Base-by-base conservation (phyloP, 2,113 vertebrate genomes). In the Telmatochromis bifrenatus region DNA sequence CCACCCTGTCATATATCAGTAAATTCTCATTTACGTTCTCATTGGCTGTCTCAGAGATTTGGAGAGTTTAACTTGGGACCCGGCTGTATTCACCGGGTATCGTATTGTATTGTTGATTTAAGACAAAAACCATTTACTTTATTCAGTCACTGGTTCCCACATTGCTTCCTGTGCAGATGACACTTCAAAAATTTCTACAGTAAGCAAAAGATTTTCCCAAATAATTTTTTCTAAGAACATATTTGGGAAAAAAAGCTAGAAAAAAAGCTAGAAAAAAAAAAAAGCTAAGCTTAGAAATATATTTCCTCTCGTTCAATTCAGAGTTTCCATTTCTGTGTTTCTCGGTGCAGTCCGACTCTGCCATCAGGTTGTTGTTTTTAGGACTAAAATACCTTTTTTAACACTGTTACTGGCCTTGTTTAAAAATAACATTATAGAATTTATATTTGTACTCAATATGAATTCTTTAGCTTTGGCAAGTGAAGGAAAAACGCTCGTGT, bases 231-330 rank as follows among this genome's bases (percentile, higher is more conserved):
- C 10, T 65, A 37, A 13, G 33, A 68, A 68, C 60, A 68, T 13
- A 65, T 65, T 37, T 37, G 60, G 17, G 7, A 0, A 21, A 65
- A 65, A n/a, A 58, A n/a, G 17, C n/a, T 1, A 0, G 0, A 6
- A 14, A 26, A 7, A 26, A 56, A 11, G 1, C n/a, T n/a, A n/a
- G n/a, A n/a, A n/a, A 55, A 0, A 28, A 9, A 9, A 12, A 12
- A 15, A 58, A n/a, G 4, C 60, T 39, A 12, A n/a, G 4, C 6
- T n/a, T 65, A 13, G 19, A 65, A 23, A 42, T 68, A 23, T 68
- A 39, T 68, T 68, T 39, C 11, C 35, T 39, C 0, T 23, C 2
- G 0, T 23, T 21, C 1, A 21, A 65, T 62, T 33, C 15, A 4
- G 9, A n/a, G 31, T 65, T 65, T 65, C 4, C 6, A 7, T 65